Evolutionary conservation across 1,140 invertebrate species (phyloP), one percentile per base, ranked within the genome.

Genomic region (Aphaenogaster floridana): DNA sequence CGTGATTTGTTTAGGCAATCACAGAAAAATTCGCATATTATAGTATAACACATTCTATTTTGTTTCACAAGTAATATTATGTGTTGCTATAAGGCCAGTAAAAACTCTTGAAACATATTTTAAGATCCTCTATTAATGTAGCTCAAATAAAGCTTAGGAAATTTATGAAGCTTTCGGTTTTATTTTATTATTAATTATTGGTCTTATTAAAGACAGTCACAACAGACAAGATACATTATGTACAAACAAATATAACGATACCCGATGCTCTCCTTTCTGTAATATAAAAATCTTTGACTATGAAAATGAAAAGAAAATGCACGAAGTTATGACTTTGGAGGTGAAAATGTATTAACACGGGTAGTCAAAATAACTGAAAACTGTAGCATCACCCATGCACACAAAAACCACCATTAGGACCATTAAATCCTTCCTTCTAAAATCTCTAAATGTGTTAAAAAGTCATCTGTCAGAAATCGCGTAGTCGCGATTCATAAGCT

Each of bases 361-460:
- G 9, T 84, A 48, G 5, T 76, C 54, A 48, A 76, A 76, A 6
- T 77, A 85, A 86, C 42, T 86, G 76, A 86, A 84, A 84, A 87
- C 68, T 87, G 68, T 84, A 84, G 15, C 50, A 87, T 87, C 80
- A 84, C 48, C 59, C 54, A 68, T 84, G 15, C 48, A 83, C 45
- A 86, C 48, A 71, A 86, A 66, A 83, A 54, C 5, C 63, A 86
- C 15, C n/a, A 57, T 36, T 76, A 54, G 66, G 42, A 83, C 21
- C 7, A 52, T 59, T 36, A 48, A 84, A 84, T 76, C 54, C 69
- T 50, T 86, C 17, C 34, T 66, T 54, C 50, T 86, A 54, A 80
- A 80, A 54, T 84, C 11, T 64, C 54, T 63, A 84, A 61, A 76
- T 76, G n/a, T 84, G n/a, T 86, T 68, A 57, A 66, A 77, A 85